Base-by-base conservation (phyloP, 2,797 vertebrate species). In the Manis pentadactyla region DNA sequence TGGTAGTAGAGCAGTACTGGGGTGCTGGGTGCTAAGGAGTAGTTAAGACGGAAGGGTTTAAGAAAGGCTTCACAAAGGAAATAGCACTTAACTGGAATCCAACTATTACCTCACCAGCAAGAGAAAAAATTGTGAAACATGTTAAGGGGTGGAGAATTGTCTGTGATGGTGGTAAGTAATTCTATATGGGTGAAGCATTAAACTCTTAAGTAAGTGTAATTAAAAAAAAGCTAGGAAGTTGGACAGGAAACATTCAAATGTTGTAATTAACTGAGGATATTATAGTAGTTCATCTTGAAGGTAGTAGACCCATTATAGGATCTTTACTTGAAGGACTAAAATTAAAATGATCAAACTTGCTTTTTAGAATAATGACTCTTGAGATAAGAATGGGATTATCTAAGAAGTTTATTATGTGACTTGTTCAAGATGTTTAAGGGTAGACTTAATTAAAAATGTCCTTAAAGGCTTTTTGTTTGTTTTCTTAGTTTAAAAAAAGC, bases 11-110 rank as follows among this genome's bases (percentile, higher is more conserved):
- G n/a, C 34, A 61, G 1, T 79, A 34, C 42, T n/a, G 95, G 10
- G 31, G 21, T 59, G 31, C 59, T 83, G 64, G 23, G 37, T 25
- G 23, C n/a, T 94, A 34, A 92, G 49, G 51, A 63, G 13, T 59
- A 23, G 15, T 87, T 71, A 86, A 87, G 37, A 18, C 66, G 69
- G 57, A 13, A 78, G 68, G 17, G 21, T 86, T 87, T 46, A 74
- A 94, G 74, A 78, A 96, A 64, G 42, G 3, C 71, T 93, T 94
- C 86, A 77, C 46, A 94, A 84, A 85, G 89, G 86, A 97, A 93
- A 7, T 94, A 85, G 66, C 82, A 86, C 89, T 79, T 90, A 75
- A 46, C 64, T 46, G 87, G 53, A 88, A 63, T 77, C 42, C 15
- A 88, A 7, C 29, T 73, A 2, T 69, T 78, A 78, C 83, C 29